Percentiles rank a stretch among this genome's conserved stretches.
Evolutionary conservation across 2,888 invertebrate species (phyloP).

Genomic region (Steinernema scapterisci): DNA sequence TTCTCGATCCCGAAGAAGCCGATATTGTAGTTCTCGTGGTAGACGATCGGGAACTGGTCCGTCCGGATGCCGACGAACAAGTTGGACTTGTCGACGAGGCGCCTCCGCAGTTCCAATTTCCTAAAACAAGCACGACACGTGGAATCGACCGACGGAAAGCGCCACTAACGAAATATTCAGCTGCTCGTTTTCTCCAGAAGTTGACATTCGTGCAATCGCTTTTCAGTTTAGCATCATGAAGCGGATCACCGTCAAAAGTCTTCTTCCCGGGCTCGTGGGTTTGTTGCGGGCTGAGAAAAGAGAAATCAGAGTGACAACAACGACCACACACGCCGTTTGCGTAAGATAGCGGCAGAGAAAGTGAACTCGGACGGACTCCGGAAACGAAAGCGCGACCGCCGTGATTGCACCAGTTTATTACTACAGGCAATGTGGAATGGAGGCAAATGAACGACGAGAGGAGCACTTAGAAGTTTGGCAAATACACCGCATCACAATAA

Average conservation of each 20-base stretch:
- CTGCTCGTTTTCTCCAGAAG: background rate
- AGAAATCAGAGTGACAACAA: background rate
- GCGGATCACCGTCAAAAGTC: background rate
- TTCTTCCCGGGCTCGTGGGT: too few relatives aligned
- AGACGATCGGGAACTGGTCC: constrained; percentile 79
- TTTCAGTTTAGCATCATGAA: constrained; percentile 28
- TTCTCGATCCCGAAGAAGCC: constrained; percentile 81
- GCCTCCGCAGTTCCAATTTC: constrained; percentile 2
- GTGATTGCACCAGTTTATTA: constrained; percentile 13
- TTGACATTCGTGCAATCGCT: constrained; percentile 19
- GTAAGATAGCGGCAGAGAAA: background rate
- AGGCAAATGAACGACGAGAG: constrained; percentile 4
- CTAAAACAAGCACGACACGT: background rate
- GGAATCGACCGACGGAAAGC: background rate
- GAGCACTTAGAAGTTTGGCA: constrained; percentile 31
- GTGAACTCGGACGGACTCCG: too few relatives aligned
- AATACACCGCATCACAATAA: constrained; percentile 27
- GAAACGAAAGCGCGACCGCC: background rate
- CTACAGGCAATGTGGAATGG: constrained; percentile 20
- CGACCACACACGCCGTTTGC: constrained; percentile 21
- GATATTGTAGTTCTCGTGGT: constrained; percentile 80
- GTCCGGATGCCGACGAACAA: constrained; percentile 1
- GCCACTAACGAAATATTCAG: background rate
- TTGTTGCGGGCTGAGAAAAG: too few relatives aligned
- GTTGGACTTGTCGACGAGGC: constrained; percentile 1